Evolutionary conservation across 2,888 invertebrate genomes (phyloP), one percentile per base, ranked within the genome.

Genomic region (Idaea aversata): DNA sequence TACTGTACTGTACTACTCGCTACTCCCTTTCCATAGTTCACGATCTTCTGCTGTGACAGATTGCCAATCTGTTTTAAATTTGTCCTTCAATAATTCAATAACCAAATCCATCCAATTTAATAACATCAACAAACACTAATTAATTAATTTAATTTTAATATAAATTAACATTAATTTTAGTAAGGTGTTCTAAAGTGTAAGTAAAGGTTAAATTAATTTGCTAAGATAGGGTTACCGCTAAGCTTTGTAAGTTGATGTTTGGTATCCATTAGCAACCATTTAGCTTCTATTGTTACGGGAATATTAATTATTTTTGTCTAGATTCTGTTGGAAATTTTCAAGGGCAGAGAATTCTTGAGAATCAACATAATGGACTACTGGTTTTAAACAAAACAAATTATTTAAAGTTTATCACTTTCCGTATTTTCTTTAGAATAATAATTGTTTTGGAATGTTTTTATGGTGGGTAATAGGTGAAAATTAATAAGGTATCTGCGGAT

Each of bases 231-330:
- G 47, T 47, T 47, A 47, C 47, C 47, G 47, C 47, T 13, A 47
- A 13, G 47, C 47, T 47, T 47, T 47, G 13, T 13, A 47, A 47
- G 47, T 47, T 47, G 47, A 47, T 47, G 47, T 47, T 47, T 13
- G 47, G 47, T 47, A 47, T 47, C 47, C 47, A 47, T 47, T 47
- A 47, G 47, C 47, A 47, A 47, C 47, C 47, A 47, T 47, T 47
- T 10, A 47, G 47, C 47, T 47, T 47, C 47, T 47, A 47, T 47
- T 47, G 47, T 47, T 47, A 47, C 47, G 0, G 13, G 13, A 47
- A 47, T 13, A 47, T 47, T 47, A 5, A 47, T 47, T 47, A 7
- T 47, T 47, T 47, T 7, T 47, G 13, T 47, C 10, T 47, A 47
- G 47, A 13, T 47, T 7, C 10, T 10, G 13, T 47, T 47, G 7